These are phyloP conservation scores for Leptogaster cylindrica DNA, from an alignment of 2,888 invertebrate genomes.

Conservation along the genomic window DNA sequence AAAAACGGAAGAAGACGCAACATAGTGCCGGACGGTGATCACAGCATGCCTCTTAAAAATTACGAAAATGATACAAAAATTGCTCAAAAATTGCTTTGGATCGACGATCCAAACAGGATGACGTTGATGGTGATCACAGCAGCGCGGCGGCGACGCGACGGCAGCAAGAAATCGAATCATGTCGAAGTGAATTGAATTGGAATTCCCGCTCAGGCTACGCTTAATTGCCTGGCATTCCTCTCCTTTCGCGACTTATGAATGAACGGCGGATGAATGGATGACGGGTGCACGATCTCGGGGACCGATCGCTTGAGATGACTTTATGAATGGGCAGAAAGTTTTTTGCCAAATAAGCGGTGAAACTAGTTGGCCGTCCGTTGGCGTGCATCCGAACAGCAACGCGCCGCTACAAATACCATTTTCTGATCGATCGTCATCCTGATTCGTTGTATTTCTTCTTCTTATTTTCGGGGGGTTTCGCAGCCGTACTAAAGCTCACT, in stretches of 20 bases:
- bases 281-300: constrained; percentile 19
- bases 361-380: constrained; percentile 26
- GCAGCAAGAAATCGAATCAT: constrained; percentile 35
- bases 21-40: background rate
- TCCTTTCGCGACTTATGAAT: constrained; percentile 43
- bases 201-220: constrained; percentile 33
- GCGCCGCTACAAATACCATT: constrained; percentile 5
- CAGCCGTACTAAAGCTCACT: constrained; percentile 22
- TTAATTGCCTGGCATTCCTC: constrained; percentile 41
- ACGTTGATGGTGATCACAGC: constrained; percentile 4
- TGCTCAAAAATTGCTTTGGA: background rate
- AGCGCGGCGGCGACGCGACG: constrained; percentile 2
- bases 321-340: constrained; percentile 43
- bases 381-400: background rate
- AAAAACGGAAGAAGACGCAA: too few species aligned
- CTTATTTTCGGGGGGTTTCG: constrained; percentile 7
- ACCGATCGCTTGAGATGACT: constrained; percentile 33
- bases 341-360: constrained; percentile 41
- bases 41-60: constrained; percentile 1
- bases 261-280: constrained; percentile 43
- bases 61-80: constrained; percentile 34
- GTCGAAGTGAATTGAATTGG: constrained; percentile 38
- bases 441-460: background rate
- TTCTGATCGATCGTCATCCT: background rate
- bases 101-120: constrained; percentile 3